These are phyloP conservation scores for Melanotaenia pygmaea DNA, from an alignment of 2,797 vertebrate genomes.

Conservation along the genomic window DNA sequence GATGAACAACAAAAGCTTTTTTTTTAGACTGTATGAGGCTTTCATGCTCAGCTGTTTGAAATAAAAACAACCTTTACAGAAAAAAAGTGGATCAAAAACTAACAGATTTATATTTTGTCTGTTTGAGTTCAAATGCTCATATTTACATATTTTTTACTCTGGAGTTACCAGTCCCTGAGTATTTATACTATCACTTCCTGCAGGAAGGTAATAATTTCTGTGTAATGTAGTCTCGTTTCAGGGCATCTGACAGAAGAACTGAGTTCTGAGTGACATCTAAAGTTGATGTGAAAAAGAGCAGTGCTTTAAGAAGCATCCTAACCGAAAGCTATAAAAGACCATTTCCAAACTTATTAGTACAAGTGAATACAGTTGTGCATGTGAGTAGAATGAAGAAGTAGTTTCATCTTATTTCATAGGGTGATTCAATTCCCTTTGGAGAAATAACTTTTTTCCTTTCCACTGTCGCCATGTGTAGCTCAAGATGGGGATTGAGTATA, in stretches of 20 bases:
- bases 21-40: conserved; percentile 23
- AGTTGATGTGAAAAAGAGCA: conserved; percentile 13
- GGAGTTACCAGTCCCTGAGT: background rate
- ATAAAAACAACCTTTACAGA: conserved; percentile 39
- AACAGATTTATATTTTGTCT: conserved; percentile 35
- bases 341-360: conserved; percentile 11
- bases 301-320: conserved; percentile 28
- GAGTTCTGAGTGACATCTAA: background rate
- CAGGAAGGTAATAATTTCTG: conserved; percentile 26
- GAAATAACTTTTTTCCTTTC: background rate
- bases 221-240: conserved; percentile 23
- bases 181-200: conserved; percentile 2
- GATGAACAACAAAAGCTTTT: conserved; percentile 64
- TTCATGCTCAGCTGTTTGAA: conserved; percentile 56
- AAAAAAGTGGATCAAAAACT: conserved; percentile 6
- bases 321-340: conserved; percentile 17
- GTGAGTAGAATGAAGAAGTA: background rate
- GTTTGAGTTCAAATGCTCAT: conserved; percentile 24
- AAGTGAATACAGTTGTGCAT: background rate
- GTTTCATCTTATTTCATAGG: conserved; percentile 27
- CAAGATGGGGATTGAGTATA: no score
- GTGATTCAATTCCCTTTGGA: conserved; percentile 23
- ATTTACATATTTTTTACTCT: conserved; percentile 23
- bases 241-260: conserved; percentile 9
- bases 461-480: no score